A percentile compares a stretch with the other conserved stretches of the same genome.
phyloP scores from a whole-genome alignment of 2,797 vertebrate species.

The Poliocrania exsul region DNA sequence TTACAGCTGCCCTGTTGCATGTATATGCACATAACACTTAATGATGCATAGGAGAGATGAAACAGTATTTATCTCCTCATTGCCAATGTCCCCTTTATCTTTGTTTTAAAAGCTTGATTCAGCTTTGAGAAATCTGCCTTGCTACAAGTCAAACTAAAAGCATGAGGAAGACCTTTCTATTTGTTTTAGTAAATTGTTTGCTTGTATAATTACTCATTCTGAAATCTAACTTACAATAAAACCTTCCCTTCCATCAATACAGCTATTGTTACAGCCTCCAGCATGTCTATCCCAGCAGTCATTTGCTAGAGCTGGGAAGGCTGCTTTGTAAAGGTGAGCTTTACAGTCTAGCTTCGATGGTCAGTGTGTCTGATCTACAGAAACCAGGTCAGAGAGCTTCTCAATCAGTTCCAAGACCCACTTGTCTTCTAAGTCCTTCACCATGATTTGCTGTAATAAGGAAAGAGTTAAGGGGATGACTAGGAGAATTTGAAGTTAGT shows the following conservation, averaged over 20 bases:
- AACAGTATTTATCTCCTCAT: not conserved
- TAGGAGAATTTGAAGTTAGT: not conserved
- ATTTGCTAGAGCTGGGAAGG: not conserved
- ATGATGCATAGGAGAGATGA: not conserved
- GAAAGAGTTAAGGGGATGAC: not conserved
- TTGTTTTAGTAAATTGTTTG: constrained; percentile 57
- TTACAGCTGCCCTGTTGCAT: constrained; percentile 18
- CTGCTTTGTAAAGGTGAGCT: constrained; percentile 35
- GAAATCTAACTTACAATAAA: constrained; percentile 37
- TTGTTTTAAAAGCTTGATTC: constrained; percentile 20
- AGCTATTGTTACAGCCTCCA: constrained; percentile 34
- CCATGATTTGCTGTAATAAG: not conserved
- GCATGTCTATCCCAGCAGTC: not conserved
- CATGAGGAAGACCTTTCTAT: constrained; percentile 12
- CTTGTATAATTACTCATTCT: constrained; percentile 57
- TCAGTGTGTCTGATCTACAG: not conserved
- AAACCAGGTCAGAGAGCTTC: not conserved
- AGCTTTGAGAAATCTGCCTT: constrained; percentile 1
- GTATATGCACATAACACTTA: not conserved
- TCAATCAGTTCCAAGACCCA: not conserved
- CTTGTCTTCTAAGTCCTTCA: not conserved
- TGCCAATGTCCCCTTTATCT: not conserved
- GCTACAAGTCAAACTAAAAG: constrained; percentile 10
- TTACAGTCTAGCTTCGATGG: not conserved
- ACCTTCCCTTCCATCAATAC: constrained; percentile 29